Percentiles rank a stretch among this genome's conserved stretches.
Conservation (phyloP, 2,113 vertebrate species). For the Ctenomys sociabilis region DNA sequence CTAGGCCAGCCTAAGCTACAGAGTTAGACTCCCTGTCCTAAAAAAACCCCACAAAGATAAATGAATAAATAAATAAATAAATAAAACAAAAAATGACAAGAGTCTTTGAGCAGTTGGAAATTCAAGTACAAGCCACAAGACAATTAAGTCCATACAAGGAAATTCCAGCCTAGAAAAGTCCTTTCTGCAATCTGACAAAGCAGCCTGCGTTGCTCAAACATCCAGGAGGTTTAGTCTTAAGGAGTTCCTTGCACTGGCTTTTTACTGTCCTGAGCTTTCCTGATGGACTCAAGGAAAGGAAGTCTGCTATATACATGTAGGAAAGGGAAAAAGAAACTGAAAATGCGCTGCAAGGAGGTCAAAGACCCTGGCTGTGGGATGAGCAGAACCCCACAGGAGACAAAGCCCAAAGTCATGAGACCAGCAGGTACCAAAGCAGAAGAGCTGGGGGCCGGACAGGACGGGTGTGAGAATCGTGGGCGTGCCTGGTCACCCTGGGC, state of each 20-base stretch:
- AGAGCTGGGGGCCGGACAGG: background rate
- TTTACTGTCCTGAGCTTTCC: background rate
- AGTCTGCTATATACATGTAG: background rate
- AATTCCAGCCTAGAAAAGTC: background rate
- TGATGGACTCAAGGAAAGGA: background rate
- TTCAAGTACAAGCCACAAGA: background rate
- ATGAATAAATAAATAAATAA: background rate
- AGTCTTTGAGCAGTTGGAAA: background rate
- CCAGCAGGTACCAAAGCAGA: background rate
- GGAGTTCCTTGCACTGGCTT: background rate
- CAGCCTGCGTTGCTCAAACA: background rate
- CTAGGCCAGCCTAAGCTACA: background rate
- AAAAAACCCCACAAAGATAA: background rate
- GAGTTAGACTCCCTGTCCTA: background rate
- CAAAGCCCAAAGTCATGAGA: background rate
- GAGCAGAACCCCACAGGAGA: background rate
- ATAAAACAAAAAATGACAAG: background rate
- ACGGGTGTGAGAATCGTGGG: background rate
- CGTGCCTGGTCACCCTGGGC: background rate
- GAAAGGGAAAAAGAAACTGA: background rate
- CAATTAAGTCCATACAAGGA: background rate
- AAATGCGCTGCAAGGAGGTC: background rate
- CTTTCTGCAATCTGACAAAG: background rate
- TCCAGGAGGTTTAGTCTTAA: background rate
- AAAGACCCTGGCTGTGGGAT: background rate